A percentile compares a stretch with the other conserved stretches of the same genome.
These are phyloP conservation scores for Poeciliopsis presidionis DNA, from an alignment of 2,797 vertebrate species.

Conservation along the genomic window DNA sequence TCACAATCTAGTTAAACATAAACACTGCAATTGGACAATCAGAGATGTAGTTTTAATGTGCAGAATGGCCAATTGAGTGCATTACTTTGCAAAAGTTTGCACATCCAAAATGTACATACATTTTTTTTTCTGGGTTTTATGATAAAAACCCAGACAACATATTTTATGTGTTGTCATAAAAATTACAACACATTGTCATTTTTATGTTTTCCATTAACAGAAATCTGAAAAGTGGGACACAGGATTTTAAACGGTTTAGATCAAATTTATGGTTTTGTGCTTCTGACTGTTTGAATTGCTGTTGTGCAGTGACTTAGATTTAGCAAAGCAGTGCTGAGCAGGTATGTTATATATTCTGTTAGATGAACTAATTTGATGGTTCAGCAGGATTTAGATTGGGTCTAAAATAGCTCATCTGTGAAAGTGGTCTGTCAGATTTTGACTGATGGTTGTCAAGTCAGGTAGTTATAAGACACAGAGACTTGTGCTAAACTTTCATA, in stretches of 20 bases:
- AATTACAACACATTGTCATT: background rate
- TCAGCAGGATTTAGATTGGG: background rate
- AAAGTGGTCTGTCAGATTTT: background rate
- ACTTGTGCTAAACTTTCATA: background rate
- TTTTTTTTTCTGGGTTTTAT: background rate
- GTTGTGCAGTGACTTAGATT: background rate
- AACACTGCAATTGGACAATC: background rate
- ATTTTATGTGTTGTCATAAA: too few species aligned
- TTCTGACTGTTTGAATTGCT: background rate
- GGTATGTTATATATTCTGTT: background rate
- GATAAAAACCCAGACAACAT: background rate
- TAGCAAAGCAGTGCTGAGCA: background rate
- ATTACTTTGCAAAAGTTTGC: background rate
- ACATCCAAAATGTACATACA: background rate
- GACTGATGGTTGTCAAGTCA: background rate
- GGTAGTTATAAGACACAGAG: background rate
- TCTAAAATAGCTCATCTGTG: background rate
- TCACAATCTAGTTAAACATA: background rate
- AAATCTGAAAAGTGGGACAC: background rate
- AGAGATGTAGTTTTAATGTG: background rate
- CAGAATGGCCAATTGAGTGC: background rate
- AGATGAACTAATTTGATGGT: background rate
- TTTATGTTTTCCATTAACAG: background rate
- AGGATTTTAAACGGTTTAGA: background rate
- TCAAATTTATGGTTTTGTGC: background rate